Evolutionary conservation across 2,888 invertebrate species (phyloP).

Genomic region (Nezara viridula): DNA sequence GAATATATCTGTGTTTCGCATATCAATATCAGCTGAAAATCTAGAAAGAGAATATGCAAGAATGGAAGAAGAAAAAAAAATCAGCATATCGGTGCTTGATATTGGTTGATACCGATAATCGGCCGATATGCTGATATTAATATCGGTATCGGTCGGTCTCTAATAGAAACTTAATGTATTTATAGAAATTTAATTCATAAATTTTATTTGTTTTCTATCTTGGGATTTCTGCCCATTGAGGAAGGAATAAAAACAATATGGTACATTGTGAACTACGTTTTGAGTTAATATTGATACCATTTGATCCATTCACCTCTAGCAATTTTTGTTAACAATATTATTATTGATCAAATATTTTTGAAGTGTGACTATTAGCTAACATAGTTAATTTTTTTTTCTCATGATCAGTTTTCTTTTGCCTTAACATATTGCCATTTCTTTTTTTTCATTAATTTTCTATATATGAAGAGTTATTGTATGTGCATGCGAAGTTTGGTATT

Average conservation of each 20-base stretch:
- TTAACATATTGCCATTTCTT: not conserved
- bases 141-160: no score
- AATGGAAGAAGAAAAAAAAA: no score
- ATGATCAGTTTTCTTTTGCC: slow-evolving; percentile 25
- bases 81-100: no score
- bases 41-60: no score
- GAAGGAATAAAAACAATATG: not conserved
- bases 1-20: no score
- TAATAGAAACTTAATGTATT: no score
- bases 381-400: not conserved
- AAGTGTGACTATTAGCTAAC: not conserved
- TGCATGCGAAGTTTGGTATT: slow-evolving; percentile 37
- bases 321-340: not conserved
- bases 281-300: not conserved
- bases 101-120: no score
- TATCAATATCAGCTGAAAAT: no score
- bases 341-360: not conserved
- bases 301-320: not conserved
- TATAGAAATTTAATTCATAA: no score
- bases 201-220: no score
- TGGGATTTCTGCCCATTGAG: not conserved
- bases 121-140: no score
- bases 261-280: no score
- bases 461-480: not conserved
- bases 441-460: not conserved